Evolutionary conservation across 2,113 vertebrate species (phyloP).

Genomic region (Terrapene triunguis): DNA sequence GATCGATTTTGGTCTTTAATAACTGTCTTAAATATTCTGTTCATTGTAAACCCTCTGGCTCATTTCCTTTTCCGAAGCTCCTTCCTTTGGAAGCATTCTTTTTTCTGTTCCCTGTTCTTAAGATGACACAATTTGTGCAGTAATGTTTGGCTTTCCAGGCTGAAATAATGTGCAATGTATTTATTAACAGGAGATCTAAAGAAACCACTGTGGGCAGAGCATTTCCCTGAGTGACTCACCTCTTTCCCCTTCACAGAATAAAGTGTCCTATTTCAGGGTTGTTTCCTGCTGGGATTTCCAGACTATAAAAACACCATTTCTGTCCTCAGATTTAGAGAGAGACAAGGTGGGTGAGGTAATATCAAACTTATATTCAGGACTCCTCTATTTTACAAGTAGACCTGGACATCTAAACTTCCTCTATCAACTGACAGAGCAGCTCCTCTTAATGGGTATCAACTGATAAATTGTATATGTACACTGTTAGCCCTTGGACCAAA

Average conservation of each 20-base stretch:
- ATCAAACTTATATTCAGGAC: neutral
- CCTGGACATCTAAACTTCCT: neutral
- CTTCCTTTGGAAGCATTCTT: neutral
- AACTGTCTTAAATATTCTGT: neutral
- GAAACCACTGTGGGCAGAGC: neutral
- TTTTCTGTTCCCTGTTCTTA: neutral
- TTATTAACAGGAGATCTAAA: neutral
- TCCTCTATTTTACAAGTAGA: neutral
- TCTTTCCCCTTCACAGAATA: neutral
- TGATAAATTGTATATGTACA: neutral
- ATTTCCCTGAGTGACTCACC: neutral
- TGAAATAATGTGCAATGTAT: neutral
- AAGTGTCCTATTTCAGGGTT: neutral
- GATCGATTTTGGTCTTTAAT: constrained; percentile 9
- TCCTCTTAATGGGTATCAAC: neutral
- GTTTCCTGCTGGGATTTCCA: neutral
- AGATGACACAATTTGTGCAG: neutral
- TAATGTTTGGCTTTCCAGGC: neutral
- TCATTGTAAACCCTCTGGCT: neutral
- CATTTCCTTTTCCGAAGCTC: neutral
- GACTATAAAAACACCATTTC: neutral
- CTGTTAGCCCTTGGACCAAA: too few species aligned
- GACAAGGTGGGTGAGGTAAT: neutral
- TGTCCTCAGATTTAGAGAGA: neutral
- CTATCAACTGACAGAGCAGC: neutral